Conservation (phyloP, 2,888 invertebrate genomes). For the Drosophila mimetica region DNA sequence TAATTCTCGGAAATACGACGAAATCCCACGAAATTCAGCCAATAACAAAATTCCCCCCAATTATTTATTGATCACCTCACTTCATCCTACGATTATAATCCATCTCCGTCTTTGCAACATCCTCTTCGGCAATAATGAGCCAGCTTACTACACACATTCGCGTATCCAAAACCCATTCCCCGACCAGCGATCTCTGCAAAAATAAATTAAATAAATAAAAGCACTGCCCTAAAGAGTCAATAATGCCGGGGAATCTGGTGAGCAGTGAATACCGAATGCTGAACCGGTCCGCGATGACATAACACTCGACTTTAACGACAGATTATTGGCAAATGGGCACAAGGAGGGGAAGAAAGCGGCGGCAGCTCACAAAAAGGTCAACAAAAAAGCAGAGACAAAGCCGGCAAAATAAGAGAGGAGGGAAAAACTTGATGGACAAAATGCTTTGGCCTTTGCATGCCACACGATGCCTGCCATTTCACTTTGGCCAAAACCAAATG, state of each 20-base stretch:
- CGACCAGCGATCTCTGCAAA: conserved; percentile 9
- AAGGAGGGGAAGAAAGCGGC: conserved; percentile 29
- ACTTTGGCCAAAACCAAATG: conserved; percentile 47
- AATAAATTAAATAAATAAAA: conserved; percentile 28
- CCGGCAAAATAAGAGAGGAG: conserved; percentile 24
- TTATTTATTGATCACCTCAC: conserved; percentile 16
- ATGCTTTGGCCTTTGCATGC: conserved; percentile 50
- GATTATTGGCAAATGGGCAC: conserved; percentile 64
- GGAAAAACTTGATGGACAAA: conserved; percentile 19
- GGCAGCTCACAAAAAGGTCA: conserved; percentile 43
- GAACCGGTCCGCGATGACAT: conserved; percentile 76
- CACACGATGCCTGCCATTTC: conserved; percentile 35
- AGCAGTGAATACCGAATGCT: conserved; percentile 46
- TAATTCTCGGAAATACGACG: conserved; percentile 4
- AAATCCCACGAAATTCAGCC: not conserved
- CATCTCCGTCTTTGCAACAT: conserved; percentile 20
- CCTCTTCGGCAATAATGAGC: conserved; percentile 45
- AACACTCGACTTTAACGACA: conserved; percentile 66
- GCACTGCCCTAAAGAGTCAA: conserved; percentile 55
- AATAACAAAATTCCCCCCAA: conserved; percentile 19
- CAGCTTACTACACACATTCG: conserved; percentile 34
- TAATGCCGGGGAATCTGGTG: conserved; percentile 57
- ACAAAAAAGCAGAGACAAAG: conserved; percentile 30
- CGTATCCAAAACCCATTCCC: not conserved
- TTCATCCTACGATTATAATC: conserved; percentile 8